phyloP scores from a whole-genome alignment of 1,140 invertebrate genomes.

The Proctacanthus coquilletti region DNA sequence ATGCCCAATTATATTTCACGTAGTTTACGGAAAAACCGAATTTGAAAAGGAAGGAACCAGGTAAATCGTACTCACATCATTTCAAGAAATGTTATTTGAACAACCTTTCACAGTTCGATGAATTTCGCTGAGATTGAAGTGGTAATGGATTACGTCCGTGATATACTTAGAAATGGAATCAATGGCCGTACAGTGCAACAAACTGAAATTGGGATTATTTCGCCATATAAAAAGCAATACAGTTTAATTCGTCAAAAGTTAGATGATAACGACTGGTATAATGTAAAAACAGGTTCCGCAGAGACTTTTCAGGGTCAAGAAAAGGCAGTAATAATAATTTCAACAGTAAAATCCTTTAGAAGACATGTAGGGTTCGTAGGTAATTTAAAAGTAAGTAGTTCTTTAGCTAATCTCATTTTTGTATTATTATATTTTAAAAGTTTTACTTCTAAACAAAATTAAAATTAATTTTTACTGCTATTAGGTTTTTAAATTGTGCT shows the following conservation, averaged over 20 bases:
- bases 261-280: constrained; percentile 15
- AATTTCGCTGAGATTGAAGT: constrained; percentile 56
- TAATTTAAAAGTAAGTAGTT: constrained; percentile 50
- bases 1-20: constrained; percentile 50
- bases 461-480: too few relatives aligned
- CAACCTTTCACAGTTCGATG: too few relatives aligned
- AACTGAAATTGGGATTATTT: constrained; percentile 66
- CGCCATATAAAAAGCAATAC: constrained; percentile 63
- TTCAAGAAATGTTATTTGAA: too few relatives aligned
- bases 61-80: too few relatives aligned
- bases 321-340: constrained; percentile 61
- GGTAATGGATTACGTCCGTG: constrained; percentile 38
- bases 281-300: constrained; percentile 61
- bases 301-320: constrained; percentile 81
- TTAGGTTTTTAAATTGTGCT: too few relatives aligned
- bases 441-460: not conserved
- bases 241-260: constrained; percentile 35
- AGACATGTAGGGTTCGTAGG: constrained; percentile 52
- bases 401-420: too few relatives aligned
- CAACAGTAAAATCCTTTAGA: constrained; percentile 56
- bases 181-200: constrained; percentile 32
- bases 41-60: constrained; percentile 8
- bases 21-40: constrained; percentile 34
- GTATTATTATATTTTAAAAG: too few relatives aligned
- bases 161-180: too few relatives aligned